These are phyloP conservation scores for Grammomys surdaster DNA, from an alignment of 2,113 vertebrate genomes.

Conservation along the genomic window DNA sequence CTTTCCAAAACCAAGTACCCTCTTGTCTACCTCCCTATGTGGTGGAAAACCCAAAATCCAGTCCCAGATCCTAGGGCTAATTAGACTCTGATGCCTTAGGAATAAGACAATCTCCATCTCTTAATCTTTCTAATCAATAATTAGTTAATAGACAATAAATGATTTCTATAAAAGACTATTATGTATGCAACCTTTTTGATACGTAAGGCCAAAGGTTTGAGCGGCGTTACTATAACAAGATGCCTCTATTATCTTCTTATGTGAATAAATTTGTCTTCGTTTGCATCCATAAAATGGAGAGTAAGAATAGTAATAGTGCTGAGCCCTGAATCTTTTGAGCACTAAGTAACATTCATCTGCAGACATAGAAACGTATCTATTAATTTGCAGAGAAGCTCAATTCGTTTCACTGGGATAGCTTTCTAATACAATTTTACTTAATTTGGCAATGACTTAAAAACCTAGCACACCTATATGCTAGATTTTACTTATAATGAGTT, in stretches of 20 bases:
- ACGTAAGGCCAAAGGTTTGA: background rate
- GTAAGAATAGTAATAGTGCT: background rate
- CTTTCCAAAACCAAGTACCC: background rate
- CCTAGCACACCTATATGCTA: background rate
- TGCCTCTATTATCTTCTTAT: background rate
- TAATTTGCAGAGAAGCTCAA: background rate
- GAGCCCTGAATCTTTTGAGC: background rate
- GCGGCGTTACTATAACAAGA: background rate
- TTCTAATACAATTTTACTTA: constrained; percentile 32
- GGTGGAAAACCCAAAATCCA: background rate
- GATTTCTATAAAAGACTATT: constrained; percentile 6
- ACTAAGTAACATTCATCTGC: background rate
- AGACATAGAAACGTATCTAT: background rate
- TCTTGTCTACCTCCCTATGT: background rate
- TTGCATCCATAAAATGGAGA: constrained; percentile 4
- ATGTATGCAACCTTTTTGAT: background rate
- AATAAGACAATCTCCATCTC: background rate
- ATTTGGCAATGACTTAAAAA: background rate
- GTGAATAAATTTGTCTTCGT: background rate
- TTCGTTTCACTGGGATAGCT: background rate
- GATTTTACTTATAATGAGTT: background rate
- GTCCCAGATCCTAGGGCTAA: background rate
- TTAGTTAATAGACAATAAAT: background rate
- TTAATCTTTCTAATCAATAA: background rate
- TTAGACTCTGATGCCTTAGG: background rate